Evolutionary conservation across 2,797 vertebrate genomes (phyloP).

Genomic region (Nyctibius grandis): DNA sequence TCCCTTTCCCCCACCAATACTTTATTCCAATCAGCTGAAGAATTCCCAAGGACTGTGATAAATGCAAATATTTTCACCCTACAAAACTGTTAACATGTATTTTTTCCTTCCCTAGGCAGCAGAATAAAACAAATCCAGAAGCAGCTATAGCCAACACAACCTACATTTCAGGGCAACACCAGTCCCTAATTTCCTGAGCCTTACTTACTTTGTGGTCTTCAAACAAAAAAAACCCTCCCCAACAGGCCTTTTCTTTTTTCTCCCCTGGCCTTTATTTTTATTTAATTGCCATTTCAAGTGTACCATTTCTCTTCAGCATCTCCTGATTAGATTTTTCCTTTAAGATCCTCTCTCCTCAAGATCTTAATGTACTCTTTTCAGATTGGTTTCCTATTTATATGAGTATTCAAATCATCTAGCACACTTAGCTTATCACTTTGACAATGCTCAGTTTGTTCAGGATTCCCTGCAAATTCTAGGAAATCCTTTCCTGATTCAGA

Average conservation of each 20-base stretch:
- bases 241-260: background rate
- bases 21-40: background rate
- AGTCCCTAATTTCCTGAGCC: background rate
- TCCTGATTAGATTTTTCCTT: background rate
- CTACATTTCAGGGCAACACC: background rate
- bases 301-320: background rate
- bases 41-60: slow-evolving; percentile 5
- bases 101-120: slow-evolving; percentile 10
- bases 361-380: background rate
- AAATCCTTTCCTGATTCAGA: background rate
- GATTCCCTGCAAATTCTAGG: background rate
- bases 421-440: background rate
- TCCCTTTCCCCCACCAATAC: background rate
- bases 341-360: background rate
- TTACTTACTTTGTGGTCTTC: background rate
- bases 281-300: slow-evolving; percentile 11
- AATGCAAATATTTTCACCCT: slow-evolving; percentile 41
- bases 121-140: slow-evolving; percentile 26
- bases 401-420: background rate
- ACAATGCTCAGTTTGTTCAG: background rate
- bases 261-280: background rate
- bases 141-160: background rate
- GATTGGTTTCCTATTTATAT: background rate
- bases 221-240: background rate
- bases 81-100: background rate